Evolutionary conservation across 2,888 invertebrate genomes (phyloP).

Genomic region (Chrysolina americana): DNA sequence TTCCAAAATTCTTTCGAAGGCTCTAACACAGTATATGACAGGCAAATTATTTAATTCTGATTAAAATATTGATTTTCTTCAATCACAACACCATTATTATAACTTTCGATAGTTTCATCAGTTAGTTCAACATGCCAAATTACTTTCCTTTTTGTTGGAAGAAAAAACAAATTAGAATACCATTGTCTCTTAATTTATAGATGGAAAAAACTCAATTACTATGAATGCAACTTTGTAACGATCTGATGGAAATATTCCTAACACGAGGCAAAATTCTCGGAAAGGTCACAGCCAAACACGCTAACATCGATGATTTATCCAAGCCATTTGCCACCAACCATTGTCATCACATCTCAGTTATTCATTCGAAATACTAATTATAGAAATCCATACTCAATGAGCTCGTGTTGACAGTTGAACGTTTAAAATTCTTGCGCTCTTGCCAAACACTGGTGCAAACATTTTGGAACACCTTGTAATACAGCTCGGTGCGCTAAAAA

Average conservation of each 20-base stretch:
- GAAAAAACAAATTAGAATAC: no score
- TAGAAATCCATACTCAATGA: slow-evolving; percentile 43
- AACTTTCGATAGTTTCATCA: no score
- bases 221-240: neutral
- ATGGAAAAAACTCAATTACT: no score
- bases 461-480: slow-evolving; percentile 46
- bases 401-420: slow-evolving; percentile 45
- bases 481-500: slow-evolving; percentile 40
- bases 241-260: neutral
- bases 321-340: slow-evolving; percentile 14
- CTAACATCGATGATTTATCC: slow-evolving; percentile 18
- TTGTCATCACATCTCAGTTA: slow-evolving; percentile 32
- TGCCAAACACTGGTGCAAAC: slow-evolving; percentile 49
- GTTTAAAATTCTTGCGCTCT: slow-evolving; percentile 47
- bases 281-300: neutral
- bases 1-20: no score
- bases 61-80: no score
- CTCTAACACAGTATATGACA: no score
- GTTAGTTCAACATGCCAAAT: no score
- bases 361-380: slow-evolving; percentile 41
- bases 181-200: no score
- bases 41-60: no score
- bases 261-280: neutral
- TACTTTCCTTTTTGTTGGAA: no score
- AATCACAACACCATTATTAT: no score